phyloP scores from a whole-genome alignment of 2,113 vertebrate species.

The Terrapene triunguis region DNA sequence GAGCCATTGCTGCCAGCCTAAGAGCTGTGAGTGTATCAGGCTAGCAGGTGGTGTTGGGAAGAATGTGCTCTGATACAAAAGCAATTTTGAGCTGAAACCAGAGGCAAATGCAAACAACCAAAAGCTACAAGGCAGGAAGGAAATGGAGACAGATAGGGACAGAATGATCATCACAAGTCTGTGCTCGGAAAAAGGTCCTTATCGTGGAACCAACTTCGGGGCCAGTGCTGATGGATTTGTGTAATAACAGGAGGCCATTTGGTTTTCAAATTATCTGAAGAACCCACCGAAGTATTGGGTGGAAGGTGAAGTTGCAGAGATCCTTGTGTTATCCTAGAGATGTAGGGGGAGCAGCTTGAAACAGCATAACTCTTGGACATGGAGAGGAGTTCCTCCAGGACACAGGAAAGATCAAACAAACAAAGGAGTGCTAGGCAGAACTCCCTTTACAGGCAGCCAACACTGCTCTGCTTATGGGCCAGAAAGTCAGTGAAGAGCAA shows the following conservation, averaged over 20 bases:
- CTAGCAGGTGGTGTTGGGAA: neutral
- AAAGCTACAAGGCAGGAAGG: neutral
- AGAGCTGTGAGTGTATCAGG: slow-evolving; percentile 56
- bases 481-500: neutral
- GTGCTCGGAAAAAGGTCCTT: neutral
- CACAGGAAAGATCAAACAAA: neutral
- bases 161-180: slow-evolving; percentile 19
- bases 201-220: neutral
- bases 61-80: slow-evolving; percentile 42
- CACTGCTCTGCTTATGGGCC: neutral
- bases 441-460: neutral
- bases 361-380: neutral
- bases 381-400: neutral
- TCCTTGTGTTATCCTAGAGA: neutral
- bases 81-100: slow-evolving; percentile 55
- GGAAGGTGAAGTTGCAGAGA: rapidly evolving
- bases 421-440: neutral
- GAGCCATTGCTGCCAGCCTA: slow-evolving; percentile 1
- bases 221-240: neutral
- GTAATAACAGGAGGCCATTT: neutral
- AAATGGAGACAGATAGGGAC: slow-evolving; percentile 6
- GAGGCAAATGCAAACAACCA: slow-evolving; percentile 51
- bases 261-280: neutral
- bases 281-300: neutral
- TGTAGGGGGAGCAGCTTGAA: neutral